A percentile compares a stretch with the other conserved stretches of the same genome.
These are phyloP conservation scores for Berghia stephanieae DNA, from an alignment of 1,140 invertebrate species.

Conservation along the genomic window DNA sequence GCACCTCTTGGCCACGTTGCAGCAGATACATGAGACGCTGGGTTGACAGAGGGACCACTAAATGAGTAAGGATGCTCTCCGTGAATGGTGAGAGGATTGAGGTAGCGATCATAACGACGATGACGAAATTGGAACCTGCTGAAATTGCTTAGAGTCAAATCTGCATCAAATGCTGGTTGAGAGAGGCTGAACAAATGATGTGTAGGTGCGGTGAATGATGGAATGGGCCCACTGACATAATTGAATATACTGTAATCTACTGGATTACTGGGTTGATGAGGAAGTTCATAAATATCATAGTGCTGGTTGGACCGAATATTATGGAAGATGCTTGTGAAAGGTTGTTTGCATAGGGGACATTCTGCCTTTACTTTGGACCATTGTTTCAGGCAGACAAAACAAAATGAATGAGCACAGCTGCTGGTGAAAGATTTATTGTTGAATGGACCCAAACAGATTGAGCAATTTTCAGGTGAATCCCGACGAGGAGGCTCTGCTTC, in stretches of 20 bases:
- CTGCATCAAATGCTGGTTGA: conserved; percentile 24
- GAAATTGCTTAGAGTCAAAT: conserved; percentile 31
- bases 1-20: conserved; percentile 21
- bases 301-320: conserved; percentile 87
- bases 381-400: conserved; percentile 88
- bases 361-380: conserved; percentile 96
- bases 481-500: conserved; percentile 11
- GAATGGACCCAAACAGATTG: conserved; percentile 88
- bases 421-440: conserved; percentile 90
- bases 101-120: background rate
- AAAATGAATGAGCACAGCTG: conserved; percentile 92
- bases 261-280: conserved; percentile 11
- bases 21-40: conserved; percentile 13
- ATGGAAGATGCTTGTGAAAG: conserved; percentile 89
- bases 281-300: conserved; percentile 73
- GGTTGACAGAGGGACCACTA: background rate
- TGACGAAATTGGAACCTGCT: conserved; percentile 27
- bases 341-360: conserved; percentile 93
- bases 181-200: conserved; percentile 4
- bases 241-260: conserved; percentile 6
- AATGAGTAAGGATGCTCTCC: conserved; percentile 32
- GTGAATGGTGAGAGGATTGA: background rate
- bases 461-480: conserved; percentile 73
- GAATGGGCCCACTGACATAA: background rate
- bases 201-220: background rate